Conservation (phyloP, 2,888 invertebrate genomes). For the Trissolcus japonicus region DNA sequence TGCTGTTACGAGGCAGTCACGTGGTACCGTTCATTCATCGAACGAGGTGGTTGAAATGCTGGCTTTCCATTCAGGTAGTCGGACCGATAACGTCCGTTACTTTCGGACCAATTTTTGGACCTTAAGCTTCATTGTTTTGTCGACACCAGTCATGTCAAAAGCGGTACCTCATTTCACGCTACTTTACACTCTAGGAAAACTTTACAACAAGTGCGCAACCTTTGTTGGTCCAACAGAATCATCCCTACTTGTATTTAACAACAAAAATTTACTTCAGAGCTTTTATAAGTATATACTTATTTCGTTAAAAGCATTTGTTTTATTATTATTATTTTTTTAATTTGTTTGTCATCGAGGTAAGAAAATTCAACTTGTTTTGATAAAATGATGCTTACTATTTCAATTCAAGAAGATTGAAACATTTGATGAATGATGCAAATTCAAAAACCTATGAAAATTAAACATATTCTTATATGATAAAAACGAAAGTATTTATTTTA, state of each 20-base stretch:
- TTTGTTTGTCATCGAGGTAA: no score
- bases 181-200: constrained; percentile 5
- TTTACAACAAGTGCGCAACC: constrained; percentile 17
- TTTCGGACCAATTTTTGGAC: constrained; percentile 33
- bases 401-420: no score
- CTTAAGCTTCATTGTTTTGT: constrained; percentile 21
- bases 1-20: constrained; percentile 38
- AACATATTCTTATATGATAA: no score
- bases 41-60: constrained; percentile 17
- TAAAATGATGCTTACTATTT: no score
- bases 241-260: neutral
- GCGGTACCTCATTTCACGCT: constrained; percentile 20
- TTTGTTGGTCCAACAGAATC: constrained; percentile 23
- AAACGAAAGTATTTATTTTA: no score
- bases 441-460: no score
- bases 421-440: no score
- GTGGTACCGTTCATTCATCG: constrained; percentile 43
- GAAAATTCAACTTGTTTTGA: no score
- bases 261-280: no score
- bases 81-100: constrained; percentile 26
- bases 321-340: no score
- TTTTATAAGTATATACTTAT: no score
- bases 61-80: constrained; percentile 41
- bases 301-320: no score
- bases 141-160: constrained; percentile 15